Base-by-base conservation (phyloP, 2,888 invertebrate genomes). In the Aleiodes leptofemur region DNA sequence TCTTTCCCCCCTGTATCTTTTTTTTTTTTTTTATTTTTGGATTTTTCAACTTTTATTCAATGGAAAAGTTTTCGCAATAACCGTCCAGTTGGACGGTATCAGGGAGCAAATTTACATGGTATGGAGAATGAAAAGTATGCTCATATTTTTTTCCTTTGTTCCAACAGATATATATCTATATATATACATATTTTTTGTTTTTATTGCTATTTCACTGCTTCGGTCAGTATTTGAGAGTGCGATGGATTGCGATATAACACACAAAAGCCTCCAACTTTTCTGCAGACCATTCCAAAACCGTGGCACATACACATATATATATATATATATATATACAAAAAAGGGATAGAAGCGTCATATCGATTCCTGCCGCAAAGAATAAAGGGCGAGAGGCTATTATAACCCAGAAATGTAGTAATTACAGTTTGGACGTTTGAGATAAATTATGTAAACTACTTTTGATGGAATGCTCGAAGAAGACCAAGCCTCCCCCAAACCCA, bases 371-470 rank as follows among this genome's bases (percentile, higher is more conserved):
- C 29, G 48, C 13, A 50, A 8, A n/a, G 51, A 43, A 64, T 64
- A 48, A 64, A 13, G 34, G 29, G 57, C 11, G 57, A 31, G 57
- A 61, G 14, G 38, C n/a, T 43, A 48, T 43, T 64, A 29, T 31
- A 78, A 82, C 79, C 78, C 78, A 34, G 23, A 34, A 74, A 76
- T 72, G 74, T 74, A 77, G 81, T 84, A 84, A 85, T 85, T 82
- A 84, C 80, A 70, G 80, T 73, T 69, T 50, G 76, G 76, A 81
- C 78, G 77, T 80, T 82, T 81, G 79, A 82, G 79, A 84, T 85
- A 83, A 83, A 84, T 85, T 83, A 84, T 82, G 79, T 81, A 79
- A 76, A 56, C 50, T 51, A 29, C 50, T 53, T 5, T 7, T 53
- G 53, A 53, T 51, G 50, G 31, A 68, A 66, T 66, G 2, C 34